Evolutionary conservation across 2,113 vertebrate species (phyloP).

Genomic region (Axis porcinus): DNA sequence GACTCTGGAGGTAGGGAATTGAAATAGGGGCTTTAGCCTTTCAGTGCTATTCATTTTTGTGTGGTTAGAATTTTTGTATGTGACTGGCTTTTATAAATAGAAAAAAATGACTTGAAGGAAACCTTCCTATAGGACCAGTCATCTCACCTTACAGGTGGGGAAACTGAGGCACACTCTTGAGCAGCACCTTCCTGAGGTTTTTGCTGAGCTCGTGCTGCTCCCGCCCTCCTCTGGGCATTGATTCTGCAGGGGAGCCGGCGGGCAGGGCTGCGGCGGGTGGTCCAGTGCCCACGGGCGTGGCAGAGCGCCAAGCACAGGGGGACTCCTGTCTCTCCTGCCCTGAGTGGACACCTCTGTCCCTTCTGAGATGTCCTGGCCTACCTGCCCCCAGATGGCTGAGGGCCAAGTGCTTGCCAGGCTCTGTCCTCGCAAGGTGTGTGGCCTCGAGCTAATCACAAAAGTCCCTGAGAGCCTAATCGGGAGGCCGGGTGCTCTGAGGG

Average conservation of each 20-base stretch:
- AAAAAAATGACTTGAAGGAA: not conserved
- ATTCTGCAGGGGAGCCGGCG: rapidly evolving
- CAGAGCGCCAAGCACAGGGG: not conserved
- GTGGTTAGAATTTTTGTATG: not conserved
- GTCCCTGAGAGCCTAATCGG: not conserved
- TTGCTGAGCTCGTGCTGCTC: not conserved
- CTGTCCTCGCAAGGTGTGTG: not conserved
- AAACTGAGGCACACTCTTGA: not conserved
- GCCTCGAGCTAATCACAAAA: not conserved
- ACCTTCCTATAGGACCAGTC: not conserved
- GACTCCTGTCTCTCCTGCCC: not conserved
- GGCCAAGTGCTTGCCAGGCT: not conserved
- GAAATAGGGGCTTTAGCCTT: not conserved
- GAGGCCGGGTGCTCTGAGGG: not conserved
- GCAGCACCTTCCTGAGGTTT: not conserved
- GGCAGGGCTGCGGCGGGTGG: not conserved
- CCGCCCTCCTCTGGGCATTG: not conserved
- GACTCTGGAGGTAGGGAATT: not conserved
- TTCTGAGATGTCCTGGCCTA: not conserved
- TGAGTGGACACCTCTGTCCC: not conserved
- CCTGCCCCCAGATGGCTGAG: not conserved
- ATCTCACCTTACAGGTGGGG: not conserved
- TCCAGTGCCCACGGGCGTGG: rapidly evolving
- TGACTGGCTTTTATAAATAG: not conserved
- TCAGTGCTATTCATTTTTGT: not conserved